Conservation (phyloP, 2,888 invertebrate species). For the Malthinus seriepunctatus region DNA sequence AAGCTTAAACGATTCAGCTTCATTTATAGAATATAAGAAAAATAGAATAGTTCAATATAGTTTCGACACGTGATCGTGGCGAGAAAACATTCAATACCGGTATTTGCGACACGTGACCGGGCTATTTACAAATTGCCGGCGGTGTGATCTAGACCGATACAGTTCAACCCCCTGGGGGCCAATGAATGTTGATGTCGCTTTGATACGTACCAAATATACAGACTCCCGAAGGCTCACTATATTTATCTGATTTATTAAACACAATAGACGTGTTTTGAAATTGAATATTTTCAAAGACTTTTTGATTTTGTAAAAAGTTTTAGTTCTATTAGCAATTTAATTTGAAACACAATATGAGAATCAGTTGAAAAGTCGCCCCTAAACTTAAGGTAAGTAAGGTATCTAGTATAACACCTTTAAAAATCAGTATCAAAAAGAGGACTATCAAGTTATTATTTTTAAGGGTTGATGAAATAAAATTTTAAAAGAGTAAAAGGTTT, state of each 20-base stretch:
- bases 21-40: neutral
- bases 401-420: too few relatives aligned
- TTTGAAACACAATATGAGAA: too few relatives aligned
- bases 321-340: too few relatives aligned
- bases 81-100: constrained; percentile 54
- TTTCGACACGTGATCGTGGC: constrained; percentile 49
- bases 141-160: constrained; percentile 45
- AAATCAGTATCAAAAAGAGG: too few relatives aligned
- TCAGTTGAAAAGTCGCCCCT: too few relatives aligned
- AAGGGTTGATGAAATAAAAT: too few relatives aligned
- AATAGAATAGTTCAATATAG: constrained; percentile 25
- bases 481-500: too few relatives aligned
- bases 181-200: constrained; percentile 23
- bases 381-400: too few relatives aligned
- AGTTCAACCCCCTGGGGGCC: constrained; percentile 36
- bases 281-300: constrained; percentile 1
- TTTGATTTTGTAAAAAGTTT: neutral
- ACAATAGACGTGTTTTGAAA: constrained; percentile 1
- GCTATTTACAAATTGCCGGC: constrained; percentile 55
- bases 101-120: constrained; percentile 52
- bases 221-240: constrained; percentile 6
- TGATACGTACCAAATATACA: constrained; percentile 25
- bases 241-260: constrained; percentile 20
- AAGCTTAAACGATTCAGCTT: neutral
- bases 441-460: too few relatives aligned